Percentiles rank a stretch among this genome's conserved stretches.
Conservation (phyloP, 2,113 vertebrate genomes). For the Corythaeola cristata region DNA sequence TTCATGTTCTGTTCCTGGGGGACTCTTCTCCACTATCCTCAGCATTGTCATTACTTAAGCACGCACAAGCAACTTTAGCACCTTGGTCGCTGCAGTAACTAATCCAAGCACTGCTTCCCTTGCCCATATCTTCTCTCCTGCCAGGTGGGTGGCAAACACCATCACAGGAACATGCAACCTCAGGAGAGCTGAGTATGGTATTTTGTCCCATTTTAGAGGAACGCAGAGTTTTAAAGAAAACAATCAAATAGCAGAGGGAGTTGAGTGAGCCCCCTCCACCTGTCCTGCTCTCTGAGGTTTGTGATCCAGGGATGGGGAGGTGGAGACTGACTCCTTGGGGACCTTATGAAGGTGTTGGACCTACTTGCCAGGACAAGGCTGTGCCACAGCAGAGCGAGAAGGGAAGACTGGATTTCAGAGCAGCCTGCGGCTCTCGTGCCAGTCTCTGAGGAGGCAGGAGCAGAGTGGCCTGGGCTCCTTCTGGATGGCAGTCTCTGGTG, state of each 20-base stretch:
- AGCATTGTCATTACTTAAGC: conserved; percentile 30
- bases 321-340: not conserved
- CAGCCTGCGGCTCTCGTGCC: not conserved
- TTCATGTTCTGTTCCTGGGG: conserved; percentile 59
- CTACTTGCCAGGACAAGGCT: not conserved
- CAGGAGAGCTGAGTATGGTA: not conserved
- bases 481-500: not conserved
- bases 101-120: not conserved
- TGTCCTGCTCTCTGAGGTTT: not conserved
- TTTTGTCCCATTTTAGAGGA: not conserved
- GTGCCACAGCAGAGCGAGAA: not conserved
- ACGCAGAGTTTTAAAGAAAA: not conserved
- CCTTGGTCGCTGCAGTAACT: not conserved
- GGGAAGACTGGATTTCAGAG: not conserved
- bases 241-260: not conserved
- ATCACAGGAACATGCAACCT: not conserved
- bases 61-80: conserved; percentile 32
- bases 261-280: not conserved
- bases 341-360: not conserved
- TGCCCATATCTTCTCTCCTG: not conserved
- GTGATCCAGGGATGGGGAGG: not conserved
- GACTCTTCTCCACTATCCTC: conserved; percentile 36
- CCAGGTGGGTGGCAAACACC: not conserved
- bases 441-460: not conserved
- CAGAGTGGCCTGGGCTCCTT: not conserved